Evolutionary conservation across 1,140 invertebrate species (phyloP), one percentile per base, ranked within the genome.

Genomic region (Arion vulgaris): DNA sequence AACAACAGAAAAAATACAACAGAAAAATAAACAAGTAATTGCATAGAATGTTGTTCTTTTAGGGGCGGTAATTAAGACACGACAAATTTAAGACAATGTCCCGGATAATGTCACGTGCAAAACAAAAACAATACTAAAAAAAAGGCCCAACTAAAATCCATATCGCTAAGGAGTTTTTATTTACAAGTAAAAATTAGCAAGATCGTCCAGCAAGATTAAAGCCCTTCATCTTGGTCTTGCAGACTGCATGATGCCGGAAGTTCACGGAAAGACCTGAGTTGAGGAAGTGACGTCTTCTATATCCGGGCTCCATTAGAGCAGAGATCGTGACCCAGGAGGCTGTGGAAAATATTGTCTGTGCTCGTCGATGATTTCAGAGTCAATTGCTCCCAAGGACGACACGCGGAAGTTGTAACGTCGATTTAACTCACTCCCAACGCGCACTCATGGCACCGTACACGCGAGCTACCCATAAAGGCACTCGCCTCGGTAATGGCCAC

Each of bases 371-470:
- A 69, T 71, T 71, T 80, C 62, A 49, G 66, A 80, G 68, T 71
- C 78, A 71, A 80, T 57, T 78, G 68, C 78, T 36, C 32, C 23
- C 1, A n/a, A 49, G 41, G 62, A 41, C 62, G 36, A 69, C 66
- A 69, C 78, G 34, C 62, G 78, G 78, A 80, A 80, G 78, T 71
- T 32, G 78, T 53, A 57, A 80, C 45, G 78, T 80, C 68, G 78
- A 69, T 71, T 80, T 71, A 71, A 80, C 78, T 69, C 78, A 71
- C 78, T 80, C 78, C 62, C 26, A 23, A 32, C 38, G 41, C 68
- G 41, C 41, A 45, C 66, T 80, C 78, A 69, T 57, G 62, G 26
- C 68, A 36, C 13, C 51, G 32, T 36, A 53, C 78, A 80, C 78
- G 78, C 78, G 62, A 80, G 62, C 32, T 26, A 11, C 45, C 45